Conservation (phyloP, 2,113 vertebrate species). For the Chamaea fasciata region DNA sequence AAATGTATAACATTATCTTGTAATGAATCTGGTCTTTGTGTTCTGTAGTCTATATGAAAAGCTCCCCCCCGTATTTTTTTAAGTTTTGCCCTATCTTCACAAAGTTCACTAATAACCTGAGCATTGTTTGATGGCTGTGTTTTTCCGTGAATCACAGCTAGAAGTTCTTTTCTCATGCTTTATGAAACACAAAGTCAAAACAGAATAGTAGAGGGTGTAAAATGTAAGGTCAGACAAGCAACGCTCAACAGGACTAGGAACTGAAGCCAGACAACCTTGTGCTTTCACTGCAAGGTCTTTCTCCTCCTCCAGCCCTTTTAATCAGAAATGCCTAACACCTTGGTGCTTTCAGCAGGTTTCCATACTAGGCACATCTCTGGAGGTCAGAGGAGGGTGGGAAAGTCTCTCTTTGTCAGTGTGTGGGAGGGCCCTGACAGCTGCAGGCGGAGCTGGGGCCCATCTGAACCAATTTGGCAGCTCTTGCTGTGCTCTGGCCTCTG, state of each 20-base stretch:
- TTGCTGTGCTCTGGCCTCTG: constrained; percentile 11
- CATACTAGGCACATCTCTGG: background rate
- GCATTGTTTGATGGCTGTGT: background rate
- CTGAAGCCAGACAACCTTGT: background rate
- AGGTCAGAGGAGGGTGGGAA: constrained; percentile 48
- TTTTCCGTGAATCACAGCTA: background rate
- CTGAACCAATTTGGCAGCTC: constrained; percentile 7
- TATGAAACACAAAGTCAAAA: background rate
- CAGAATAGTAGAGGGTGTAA: background rate
- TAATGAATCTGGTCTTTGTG: background rate
- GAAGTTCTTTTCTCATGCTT: background rate
- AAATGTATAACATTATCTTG: background rate
- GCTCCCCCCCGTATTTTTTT: rapidly evolving
- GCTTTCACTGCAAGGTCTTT: background rate
- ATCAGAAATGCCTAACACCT: background rate
- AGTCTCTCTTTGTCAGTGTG: background rate
- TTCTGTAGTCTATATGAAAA: background rate
- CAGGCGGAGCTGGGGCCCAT: constrained; percentile 16
- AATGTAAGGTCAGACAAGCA: background rate
- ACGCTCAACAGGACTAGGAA: background rate
- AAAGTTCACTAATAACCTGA: background rate
- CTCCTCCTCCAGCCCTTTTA: background rate
- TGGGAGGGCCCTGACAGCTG: constrained; percentile 44
- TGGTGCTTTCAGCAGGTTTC: constrained; percentile 12
- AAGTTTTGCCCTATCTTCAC: background rate